These are phyloP conservation scores for Dicyrtomina minuta DNA, from an alignment of 2,888 invertebrate species.

Conservation along the genomic window DNA sequence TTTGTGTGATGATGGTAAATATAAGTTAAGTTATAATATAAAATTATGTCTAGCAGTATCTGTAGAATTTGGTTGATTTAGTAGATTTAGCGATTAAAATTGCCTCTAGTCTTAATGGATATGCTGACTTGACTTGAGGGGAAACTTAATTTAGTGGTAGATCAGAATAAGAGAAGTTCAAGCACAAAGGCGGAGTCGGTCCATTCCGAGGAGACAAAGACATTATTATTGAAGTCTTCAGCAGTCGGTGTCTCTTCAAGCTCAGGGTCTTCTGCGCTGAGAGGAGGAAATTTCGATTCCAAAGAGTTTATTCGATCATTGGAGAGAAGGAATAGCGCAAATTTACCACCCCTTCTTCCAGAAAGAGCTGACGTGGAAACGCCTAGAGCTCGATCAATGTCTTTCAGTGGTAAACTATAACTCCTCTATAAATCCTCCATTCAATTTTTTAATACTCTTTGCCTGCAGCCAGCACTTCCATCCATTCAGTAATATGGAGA, in stretches of 20 bases:
- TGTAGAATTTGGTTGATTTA: too few relatives aligned
- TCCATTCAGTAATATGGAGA: not conserved
- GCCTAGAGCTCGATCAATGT: constrained; percentile 50
- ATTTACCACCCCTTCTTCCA: constrained; percentile 24
- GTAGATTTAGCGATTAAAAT: too few relatives aligned
- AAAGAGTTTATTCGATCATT: constrained; percentile 13
- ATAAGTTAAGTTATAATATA: too few relatives aligned
- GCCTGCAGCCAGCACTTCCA: too few relatives aligned
- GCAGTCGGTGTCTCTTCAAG: not conserved
- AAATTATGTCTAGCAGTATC: too few relatives aligned
- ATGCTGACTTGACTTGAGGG: constrained; percentile 2
- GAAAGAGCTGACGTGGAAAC: constrained; percentile 24
- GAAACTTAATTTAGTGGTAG: constrained; percentile 14
- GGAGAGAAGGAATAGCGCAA: constrained; percentile 37
- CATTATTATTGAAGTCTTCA: constrained; percentile 9
- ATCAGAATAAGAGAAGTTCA: constrained; percentile 2
- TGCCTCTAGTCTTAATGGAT: too few relatives aligned
- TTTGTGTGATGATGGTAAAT: not conserved
- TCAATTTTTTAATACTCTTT: not conserved
- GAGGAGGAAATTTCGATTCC: constrained; percentile 8
- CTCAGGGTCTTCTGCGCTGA: not conserved
- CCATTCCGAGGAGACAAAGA: constrained; percentile 12
- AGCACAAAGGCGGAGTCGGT: not conserved
- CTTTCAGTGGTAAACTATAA: constrained; percentile 38
- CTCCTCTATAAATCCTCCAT: not conserved